These are phyloP conservation scores for Lethenteron reissneri DNA, from an alignment of 2,113 vertebrate genomes.

Conservation along the genomic window DNA sequence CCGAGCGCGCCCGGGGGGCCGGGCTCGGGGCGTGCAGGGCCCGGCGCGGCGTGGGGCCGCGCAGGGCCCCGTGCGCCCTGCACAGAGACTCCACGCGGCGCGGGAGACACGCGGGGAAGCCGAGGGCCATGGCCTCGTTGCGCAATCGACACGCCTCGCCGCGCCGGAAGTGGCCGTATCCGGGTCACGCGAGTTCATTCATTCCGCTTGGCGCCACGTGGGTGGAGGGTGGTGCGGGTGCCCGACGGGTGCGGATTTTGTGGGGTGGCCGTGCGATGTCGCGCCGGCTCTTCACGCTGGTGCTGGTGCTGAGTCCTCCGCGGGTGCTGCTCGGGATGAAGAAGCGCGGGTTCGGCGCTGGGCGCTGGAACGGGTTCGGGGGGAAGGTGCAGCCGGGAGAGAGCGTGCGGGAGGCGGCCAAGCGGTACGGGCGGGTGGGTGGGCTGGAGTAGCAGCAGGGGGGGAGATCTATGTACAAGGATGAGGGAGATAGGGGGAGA, in stretches of 20 bases:
- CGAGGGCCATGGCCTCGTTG: not conserved
- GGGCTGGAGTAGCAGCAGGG: too few species aligned
- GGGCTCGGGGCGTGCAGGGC: too few species aligned
- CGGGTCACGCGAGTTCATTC: too few species aligned
- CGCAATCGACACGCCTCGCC: rapidly evolving
- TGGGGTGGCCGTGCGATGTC: conserved; percentile 9
- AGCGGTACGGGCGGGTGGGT: conserved; percentile 23
- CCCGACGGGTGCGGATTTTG: too few species aligned
- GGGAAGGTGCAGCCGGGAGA: conserved; percentile 66
- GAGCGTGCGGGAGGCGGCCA: conserved; percentile 53
- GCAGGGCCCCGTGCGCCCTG: too few species aligned
- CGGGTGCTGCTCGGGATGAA: conserved; percentile 72
- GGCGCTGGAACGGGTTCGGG: conserved; percentile 84
- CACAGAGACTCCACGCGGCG: too few species aligned
- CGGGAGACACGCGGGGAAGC: not conserved
- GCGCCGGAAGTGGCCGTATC: too few species aligned
- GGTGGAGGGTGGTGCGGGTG: too few species aligned
- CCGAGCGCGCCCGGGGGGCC: conserved; percentile 9
- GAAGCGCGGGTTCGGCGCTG: conserved; percentile 66
- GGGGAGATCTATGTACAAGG: too few species aligned
- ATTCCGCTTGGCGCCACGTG: too few species aligned
- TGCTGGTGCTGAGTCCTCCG: conserved; percentile 49
- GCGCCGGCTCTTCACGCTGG: conserved; percentile 46
- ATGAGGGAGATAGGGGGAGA: too few species aligned
- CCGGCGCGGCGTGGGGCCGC: too few species aligned